Conservation (phyloP, 2,888 invertebrate genomes). For the Scaptomyza polygonia region DNA sequence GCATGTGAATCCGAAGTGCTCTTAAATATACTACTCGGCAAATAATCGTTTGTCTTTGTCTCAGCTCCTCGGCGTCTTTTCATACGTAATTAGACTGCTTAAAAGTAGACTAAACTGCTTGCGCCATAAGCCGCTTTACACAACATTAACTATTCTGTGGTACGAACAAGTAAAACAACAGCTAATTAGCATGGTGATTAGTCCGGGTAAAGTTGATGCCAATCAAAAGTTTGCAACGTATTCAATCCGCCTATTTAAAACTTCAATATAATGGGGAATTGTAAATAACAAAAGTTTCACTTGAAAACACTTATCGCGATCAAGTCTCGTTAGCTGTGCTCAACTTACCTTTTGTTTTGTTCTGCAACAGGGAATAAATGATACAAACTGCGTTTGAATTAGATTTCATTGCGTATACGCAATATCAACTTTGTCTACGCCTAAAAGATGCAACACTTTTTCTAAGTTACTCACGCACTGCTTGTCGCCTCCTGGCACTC, state of each 20-base stretch:
- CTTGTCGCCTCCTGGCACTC: not conserved
- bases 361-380: not conserved
- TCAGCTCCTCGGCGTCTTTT: slow-evolving; percentile 7
- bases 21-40: slow-evolving; percentile 31
- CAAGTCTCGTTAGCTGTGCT: not conserved
- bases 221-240: slow-evolving; percentile 20
- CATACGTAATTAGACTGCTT: slow-evolving; percentile 18
- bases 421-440: slow-evolving; percentile 4
- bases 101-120: not conserved
- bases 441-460: slow-evolving; percentile 19
- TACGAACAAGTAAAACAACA: slow-evolving; percentile 3
- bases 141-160: not conserved
- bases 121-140: slow-evolving; percentile 24
- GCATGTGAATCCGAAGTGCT: slow-evolving; percentile 51
- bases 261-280: slow-evolving; percentile 5
- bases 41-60: slow-evolving; percentile 15
- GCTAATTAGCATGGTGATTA: slow-evolving; percentile 23
- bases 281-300: not conserved
- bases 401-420: slow-evolving; percentile 16
- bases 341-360: not conserved
- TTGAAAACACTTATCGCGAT: not conserved
- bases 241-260: slow-evolving; percentile 6
- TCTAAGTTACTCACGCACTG: slow-evolving; percentile 1
- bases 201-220: not conserved
- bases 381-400: not conserved